Base-by-base conservation (phyloP, 2,888 invertebrate genomes). In the Corythucha ciliata region DNA sequence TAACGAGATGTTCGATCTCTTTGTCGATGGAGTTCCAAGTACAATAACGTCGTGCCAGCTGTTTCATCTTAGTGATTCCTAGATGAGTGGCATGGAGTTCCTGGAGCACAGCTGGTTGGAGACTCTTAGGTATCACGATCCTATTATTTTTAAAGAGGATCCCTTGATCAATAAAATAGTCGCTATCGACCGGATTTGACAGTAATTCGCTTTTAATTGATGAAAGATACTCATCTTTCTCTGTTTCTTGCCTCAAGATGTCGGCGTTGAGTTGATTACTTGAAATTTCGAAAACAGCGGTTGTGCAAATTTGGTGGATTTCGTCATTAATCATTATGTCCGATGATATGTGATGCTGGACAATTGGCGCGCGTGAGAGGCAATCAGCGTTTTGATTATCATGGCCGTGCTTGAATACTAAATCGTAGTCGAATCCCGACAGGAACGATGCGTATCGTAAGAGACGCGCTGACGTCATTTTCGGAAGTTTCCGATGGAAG, bases 1-100 rank as follows among this genome's bases (percentile, higher is more conserved):
- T 25, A 7, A 60, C 60, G 2, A 60, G 29, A 7, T 29, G 3
- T 48, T 61, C 61, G 18, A 62, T 59, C 32, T 59, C 58, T 29
- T 37, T 39, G 39, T 64, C 62, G 2, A 61, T 49, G n/a, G n/a
- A n/a, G n/a, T n/a, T n/a, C 60, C 62, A 65, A 57, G 58, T 62
- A 16, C 61, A 57, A 44, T 61, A 61, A 3, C 57, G 56, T 22
- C 62, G 48, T 14, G 61, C 61, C 8, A 63, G 33, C 5, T 54
- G 37, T 44, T 64, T 63, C 59, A 62, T 64, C 29, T 60, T 61
- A 2, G 58, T 57, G 10, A 62, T 58, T 1, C 63, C 25, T n/a
- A 22, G 24, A 26, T 3, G 41, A 2, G 3, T 22, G 24, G n/a
- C n/a, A 41, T 41, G 41, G 4, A 47, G 37, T 36, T 47, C 37